Conservation (phyloP, 2,113 vertebrate species). For the Tupaia chinensis region DNA sequence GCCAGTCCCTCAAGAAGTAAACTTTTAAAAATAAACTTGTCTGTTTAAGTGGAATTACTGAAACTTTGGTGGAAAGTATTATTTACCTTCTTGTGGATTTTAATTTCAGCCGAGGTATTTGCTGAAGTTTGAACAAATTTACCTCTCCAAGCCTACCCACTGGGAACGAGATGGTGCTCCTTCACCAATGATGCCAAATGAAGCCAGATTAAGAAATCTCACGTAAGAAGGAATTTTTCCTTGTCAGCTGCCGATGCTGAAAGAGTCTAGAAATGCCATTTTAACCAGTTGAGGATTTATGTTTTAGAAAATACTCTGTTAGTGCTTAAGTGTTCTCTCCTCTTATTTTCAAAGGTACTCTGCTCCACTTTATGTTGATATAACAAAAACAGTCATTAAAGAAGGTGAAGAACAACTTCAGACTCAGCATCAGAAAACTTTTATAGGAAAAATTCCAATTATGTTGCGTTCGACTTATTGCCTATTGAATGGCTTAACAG, state of each 20-base stretch:
- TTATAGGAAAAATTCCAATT: constrained; percentile 99
- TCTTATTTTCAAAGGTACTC: constrained; percentile 92
- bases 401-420: constrained; percentile 98
- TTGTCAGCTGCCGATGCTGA: constrained; percentile 10
- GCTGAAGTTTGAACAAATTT: constrained; percentile 99
- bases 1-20: no score
- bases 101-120: constrained; percentile 95
- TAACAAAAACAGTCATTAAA: constrained; percentile 99
- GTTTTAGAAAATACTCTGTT: not conserved
- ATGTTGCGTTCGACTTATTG: constrained; percentile 99
- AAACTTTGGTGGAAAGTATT: not conserved
- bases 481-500: constrained; percentile 95
- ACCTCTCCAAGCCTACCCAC: constrained; percentile 98
- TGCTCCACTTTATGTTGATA: constrained; percentile 97
- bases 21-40: not conserved
- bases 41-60: not conserved
- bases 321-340: not conserved
- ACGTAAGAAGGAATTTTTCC: constrained; percentile 89
- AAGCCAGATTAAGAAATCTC: constrained; percentile 96
- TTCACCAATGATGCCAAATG: constrained; percentile 99
- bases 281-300: not conserved
- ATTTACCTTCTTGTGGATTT: constrained; percentile 45
- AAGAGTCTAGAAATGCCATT: constrained; percentile 32
- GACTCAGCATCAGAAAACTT: constrained; percentile 99
- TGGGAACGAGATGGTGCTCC: constrained; percentile 99